Evolutionary conservation across 1,140 invertebrate species (phyloP).

Genomic region (Calliphora vicina): DNA sequence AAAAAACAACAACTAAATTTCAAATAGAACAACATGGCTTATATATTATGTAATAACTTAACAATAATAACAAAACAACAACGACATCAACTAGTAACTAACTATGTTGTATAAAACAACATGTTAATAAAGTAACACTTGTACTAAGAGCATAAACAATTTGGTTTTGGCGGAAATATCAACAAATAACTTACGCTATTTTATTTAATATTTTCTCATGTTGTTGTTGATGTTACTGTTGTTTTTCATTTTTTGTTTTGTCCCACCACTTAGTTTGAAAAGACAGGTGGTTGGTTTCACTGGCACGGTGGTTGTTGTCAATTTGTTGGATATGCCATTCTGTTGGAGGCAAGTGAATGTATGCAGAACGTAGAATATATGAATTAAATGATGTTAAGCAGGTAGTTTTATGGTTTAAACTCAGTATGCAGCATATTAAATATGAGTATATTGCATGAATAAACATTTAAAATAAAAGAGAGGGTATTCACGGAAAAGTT

Average conservation of each 20-base stretch:
- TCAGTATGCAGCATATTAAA: neutral
- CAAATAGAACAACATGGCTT: too few species aligned
- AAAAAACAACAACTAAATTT: too few species aligned
- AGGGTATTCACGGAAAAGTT: too few species aligned
- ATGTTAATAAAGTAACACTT: conserved; percentile 33
- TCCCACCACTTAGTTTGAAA: neutral
- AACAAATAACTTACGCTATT: conserved; percentile 25
- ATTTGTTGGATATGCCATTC: neutral
- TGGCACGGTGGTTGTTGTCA: neutral
- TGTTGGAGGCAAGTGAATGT: neutral
- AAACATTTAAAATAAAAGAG: too few species aligned
- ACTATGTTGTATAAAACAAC: conserved; percentile 16
- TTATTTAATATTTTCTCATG: neutral
- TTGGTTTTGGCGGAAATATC: conserved; percentile 28
- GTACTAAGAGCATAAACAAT: conserved; percentile 30
- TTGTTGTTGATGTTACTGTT: neutral
- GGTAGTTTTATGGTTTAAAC: neutral
- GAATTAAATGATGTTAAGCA: neutral
- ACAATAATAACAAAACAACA: neutral
- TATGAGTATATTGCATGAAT: neutral
- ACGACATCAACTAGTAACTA: neutral
- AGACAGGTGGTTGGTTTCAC: neutral
- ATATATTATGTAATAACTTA: too few species aligned
- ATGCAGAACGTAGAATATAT: neutral
- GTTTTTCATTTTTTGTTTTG: neutral